These are phyloP conservation scores for Tachina fera DNA, from an alignment of 2,888 invertebrate genomes.

Conservation along the genomic window DNA sequence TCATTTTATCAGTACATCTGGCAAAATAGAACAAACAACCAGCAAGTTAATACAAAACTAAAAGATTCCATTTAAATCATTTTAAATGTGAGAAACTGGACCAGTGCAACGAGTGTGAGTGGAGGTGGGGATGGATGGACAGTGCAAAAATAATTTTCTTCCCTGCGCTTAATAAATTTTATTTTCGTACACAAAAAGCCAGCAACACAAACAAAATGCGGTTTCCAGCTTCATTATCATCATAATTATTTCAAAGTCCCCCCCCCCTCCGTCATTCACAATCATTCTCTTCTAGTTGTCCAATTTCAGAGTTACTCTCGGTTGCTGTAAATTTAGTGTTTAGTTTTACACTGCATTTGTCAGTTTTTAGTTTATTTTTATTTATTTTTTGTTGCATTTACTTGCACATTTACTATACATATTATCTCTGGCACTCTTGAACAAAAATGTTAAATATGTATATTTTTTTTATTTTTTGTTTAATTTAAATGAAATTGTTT, in stretches of 20 bases:
- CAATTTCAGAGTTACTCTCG: slow-evolving; percentile 10
- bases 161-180: background rate
- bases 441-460: slow-evolving; percentile 12
- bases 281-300: background rate
- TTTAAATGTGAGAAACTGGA: background rate
- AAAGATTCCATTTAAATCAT: slow-evolving; percentile 18
- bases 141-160: background rate
- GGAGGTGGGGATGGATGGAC: background rate
- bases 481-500: slow-evolving; percentile 42
- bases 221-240: slow-evolving; percentile 41
- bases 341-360: slow-evolving; percentile 6
- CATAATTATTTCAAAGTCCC: background rate
- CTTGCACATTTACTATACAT: background rate
- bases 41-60: background rate
- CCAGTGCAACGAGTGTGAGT: too few relatives aligned
- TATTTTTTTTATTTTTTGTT: background rate
- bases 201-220: background rate
- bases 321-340: slow-evolving; percentile 17
- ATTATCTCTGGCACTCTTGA: background rate
- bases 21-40: background rate
- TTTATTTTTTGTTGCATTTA: background rate
- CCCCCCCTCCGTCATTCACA: background rate
- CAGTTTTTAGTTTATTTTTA: background rate
- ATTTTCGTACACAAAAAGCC: background rate
- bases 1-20: background rate